phyloP scores from a whole-genome alignment of 2,113 vertebrate genomes.

The Genyomyrus donnyi region DNA sequence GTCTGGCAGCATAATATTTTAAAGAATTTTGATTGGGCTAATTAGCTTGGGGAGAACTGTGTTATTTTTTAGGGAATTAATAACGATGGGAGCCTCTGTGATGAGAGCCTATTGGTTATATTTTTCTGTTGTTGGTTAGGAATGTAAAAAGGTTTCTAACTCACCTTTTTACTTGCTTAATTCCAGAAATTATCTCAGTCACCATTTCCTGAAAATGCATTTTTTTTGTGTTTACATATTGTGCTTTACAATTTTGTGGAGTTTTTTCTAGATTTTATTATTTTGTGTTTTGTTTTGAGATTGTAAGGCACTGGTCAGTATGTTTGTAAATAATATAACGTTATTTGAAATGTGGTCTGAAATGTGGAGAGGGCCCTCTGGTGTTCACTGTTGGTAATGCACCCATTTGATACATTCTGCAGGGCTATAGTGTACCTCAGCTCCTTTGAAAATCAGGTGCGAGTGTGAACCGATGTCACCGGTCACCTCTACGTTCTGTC shows the following conservation, averaged over 20 bases:
- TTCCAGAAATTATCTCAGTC: not conserved
- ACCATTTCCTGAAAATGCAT: not conserved
- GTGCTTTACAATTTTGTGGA: not conserved
- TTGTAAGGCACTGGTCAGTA: not conserved
- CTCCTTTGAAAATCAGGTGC: slow-evolving; percentile 25
- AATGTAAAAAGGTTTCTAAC: not conserved
- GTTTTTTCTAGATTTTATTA: no score
- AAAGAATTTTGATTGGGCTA: not conserved
- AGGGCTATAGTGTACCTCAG: not conserved
- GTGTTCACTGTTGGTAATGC: slow-evolving; percentile 1
- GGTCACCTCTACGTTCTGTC: not conserved
- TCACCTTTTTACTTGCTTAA: not conserved
- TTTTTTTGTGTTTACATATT: not conserved
- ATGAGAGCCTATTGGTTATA: not conserved
- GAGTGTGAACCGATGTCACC: not conserved
- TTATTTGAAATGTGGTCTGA: not conserved
- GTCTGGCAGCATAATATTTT: not conserved
- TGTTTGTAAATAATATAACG: not conserved
- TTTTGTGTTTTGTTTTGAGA: no score
- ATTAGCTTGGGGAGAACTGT: not conserved
- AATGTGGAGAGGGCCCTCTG: not conserved
- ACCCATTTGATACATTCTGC: not conserved
- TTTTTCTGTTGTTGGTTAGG: not conserved
- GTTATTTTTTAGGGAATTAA: not conserved
- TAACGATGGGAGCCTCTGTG: not conserved